Conservation (phyloP, 2,888 invertebrate genomes). For the Bhutanitis thaidina region DNA sequence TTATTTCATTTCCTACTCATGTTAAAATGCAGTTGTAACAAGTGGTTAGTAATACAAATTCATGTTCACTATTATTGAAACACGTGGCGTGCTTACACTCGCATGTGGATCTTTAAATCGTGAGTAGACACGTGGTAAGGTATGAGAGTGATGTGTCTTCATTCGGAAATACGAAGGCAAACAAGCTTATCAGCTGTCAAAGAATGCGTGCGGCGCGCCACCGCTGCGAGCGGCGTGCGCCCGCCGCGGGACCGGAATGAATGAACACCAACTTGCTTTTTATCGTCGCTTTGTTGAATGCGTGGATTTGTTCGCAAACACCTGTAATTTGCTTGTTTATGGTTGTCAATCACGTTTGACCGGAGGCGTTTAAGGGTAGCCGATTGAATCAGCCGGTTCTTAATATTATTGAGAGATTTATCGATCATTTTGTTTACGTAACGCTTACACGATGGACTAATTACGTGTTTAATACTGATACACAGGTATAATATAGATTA, state of each 20-base stretch:
- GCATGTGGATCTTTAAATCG: not conserved
- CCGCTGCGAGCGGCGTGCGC: constrained; percentile 22
- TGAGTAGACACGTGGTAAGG: constrained; percentile 18
- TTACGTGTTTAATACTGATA: too few species aligned
- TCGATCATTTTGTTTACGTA: constrained; percentile 2
- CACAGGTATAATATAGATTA: too few species aligned
- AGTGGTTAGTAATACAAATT: too few species aligned
- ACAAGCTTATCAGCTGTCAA: constrained; percentile 55
- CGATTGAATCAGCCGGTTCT: constrained; percentile 9
- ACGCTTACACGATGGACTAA: not conserved
- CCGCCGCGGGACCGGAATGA: constrained; percentile 31
- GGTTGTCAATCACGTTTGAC: constrained; percentile 18
- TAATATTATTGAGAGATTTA: constrained; percentile 2
- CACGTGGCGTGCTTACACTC: not conserved
- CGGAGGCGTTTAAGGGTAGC: constrained; percentile 9
- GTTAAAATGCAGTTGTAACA: too few species aligned
- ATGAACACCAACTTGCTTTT: constrained; percentile 55
- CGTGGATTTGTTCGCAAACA: constrained; percentile 54
- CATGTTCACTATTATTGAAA: not conserved
- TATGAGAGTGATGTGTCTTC: constrained; percentile 26
- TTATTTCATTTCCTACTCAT: too few species aligned
- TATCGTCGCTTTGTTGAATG: constrained; percentile 61
- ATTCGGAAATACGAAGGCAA: constrained; percentile 43
- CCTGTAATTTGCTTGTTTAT: constrained; percentile 59
- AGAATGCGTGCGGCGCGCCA: constrained; percentile 51